phyloP scores from a whole-genome alignment of 2,888 invertebrate genomes.

The Margaritifera margaritifera region DNA sequence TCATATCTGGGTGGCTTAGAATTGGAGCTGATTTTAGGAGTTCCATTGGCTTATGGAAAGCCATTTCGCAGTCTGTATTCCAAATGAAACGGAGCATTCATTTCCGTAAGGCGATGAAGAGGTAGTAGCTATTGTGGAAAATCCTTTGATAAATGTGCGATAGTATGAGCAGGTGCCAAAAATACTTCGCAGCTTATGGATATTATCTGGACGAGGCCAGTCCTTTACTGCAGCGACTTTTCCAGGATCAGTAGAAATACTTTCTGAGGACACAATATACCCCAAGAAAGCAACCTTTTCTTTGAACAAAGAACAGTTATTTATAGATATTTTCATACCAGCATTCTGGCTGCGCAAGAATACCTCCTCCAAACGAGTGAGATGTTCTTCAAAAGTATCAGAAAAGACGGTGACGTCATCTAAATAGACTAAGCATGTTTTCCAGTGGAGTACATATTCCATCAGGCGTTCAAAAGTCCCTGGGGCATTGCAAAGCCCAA shows the following conservation, averaged over 20 bases:
- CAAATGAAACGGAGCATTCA: not conserved
- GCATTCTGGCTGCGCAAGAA: not conserved
- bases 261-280: no score
- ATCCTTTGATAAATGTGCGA: no score
- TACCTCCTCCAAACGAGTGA: not conserved
- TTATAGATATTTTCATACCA: not conserved
- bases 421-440: no score
- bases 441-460: not conserved
- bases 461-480: slow-evolving; percentile 4
- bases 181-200: not conserved
- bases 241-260: slow-evolving; percentile 2
- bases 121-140: no score
- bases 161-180: slow-evolving; percentile 5
- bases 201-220: not conserved
- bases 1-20: slow-evolving; percentile 22
- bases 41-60: not conserved
- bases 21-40: not conserved
- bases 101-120: no score
- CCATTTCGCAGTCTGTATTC: not conserved
- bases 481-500: slow-evolving; percentile 9
- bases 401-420: no score
- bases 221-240: not conserved
- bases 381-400: not conserved
- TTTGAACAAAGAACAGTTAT: slow-evolving; percentile 2
- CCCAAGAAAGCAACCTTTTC: not conserved